Conservation (phyloP, 2,113 vertebrate species). For the Menura novaehollandiae region DNA sequence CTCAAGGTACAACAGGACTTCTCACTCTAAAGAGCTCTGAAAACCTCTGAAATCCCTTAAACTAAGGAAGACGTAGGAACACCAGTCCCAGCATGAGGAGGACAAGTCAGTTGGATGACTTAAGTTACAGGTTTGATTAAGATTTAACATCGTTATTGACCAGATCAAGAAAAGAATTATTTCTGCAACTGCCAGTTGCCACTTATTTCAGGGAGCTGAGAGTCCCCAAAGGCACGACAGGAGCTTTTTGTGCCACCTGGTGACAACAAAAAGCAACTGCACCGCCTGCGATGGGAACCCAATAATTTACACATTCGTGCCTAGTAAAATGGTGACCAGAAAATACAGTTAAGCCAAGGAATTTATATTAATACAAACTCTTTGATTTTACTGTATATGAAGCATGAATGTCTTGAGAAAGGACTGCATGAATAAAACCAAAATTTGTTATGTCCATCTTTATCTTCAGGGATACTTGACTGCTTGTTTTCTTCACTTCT, state of each 20-base stretch:
- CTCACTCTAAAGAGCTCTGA: neutral
- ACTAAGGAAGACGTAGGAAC: neutral
- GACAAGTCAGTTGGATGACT: neutral
- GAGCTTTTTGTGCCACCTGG: neutral
- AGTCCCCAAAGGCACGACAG: too few relatives aligned
- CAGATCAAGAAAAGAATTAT: neutral
- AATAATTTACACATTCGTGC: accelerated
- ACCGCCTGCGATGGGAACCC: neutral
- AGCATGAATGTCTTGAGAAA: neutral
- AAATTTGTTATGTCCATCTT: neutral
- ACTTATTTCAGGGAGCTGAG: neutral
- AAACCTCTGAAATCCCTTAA: neutral
- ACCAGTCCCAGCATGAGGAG: neutral
- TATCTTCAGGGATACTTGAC: neutral
- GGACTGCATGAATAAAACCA: neutral
- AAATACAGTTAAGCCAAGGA: neutral
- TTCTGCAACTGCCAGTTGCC: neutral
- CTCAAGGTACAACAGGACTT: neutral
- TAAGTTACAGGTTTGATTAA: neutral
- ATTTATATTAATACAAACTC: neutral
- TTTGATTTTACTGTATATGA: neutral
- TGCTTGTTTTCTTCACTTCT: neutral
- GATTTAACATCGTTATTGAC: neutral
- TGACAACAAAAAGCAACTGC: neutral
- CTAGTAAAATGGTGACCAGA: neutral